Base-by-base conservation (phyloP, 2,113 vertebrate genomes). In the Platichthys stellatus region DNA sequence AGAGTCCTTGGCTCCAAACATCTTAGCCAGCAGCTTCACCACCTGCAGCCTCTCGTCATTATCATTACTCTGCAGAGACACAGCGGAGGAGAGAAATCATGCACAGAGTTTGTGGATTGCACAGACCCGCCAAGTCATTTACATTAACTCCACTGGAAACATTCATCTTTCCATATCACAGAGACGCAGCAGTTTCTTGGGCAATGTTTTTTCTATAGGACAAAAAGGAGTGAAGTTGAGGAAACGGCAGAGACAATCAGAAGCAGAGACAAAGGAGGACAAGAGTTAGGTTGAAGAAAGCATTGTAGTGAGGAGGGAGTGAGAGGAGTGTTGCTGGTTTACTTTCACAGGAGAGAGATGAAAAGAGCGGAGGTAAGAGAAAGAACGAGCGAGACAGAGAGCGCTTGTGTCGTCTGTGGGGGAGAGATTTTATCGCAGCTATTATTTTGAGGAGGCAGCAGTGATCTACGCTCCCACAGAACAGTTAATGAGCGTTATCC, bases 31-130 rank as follows among this genome's bases (percentile, higher is more conserved):
- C 78, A 99, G 95, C 91, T 97, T 99, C 81, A 99, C 98, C 84
- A 99, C 98, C 88, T 99, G 97, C 75, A 99, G 94, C 15, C 98
- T 95, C 86, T 99, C 98, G n/a, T 99, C 98, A 71, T 99, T 99
- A 92, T 99, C 98, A 84, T 99, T 99, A 86, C 98, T 99, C 98
- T 99, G 91, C 87, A 86, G 78, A 81, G 31, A 88, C 63, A 40
- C 56, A 62, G 31, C 12, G 43, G 60, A 3, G 7, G 58, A 64
- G 53, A 53, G 57, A 72, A 79, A 82, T 75, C 67, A 72, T 26
- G 66, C 71, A 72, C 45, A 23, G 61, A 83, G 75, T 60, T 62
- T 77, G 78, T 71, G 2, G 8, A 63, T 58, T n/a, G 21, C 17
- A 70, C 38, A 2, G 31, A 31, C 31, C 0, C 5, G 47, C 73